These are phyloP conservation scores for Lepidotrigona ventralis DNA, from an alignment of 1,140 invertebrate genomes.

Conservation along the genomic window DNA sequence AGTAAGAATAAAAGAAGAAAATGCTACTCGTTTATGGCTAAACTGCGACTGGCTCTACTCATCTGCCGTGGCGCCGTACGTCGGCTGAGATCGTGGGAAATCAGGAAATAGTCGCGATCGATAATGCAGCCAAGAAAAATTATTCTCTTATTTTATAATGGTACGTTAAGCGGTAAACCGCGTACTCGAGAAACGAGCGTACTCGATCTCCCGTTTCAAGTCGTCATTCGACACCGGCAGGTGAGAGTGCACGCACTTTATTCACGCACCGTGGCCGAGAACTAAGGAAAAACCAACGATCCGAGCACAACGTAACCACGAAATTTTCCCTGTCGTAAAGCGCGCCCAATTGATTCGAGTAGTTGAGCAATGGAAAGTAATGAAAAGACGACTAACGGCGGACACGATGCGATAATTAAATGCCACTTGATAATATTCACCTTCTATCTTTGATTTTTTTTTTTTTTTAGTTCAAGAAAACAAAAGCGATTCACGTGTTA, in stretches of 20 bases:
- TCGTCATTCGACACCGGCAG: constrained; percentile 35
- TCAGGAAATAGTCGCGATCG: constrained; percentile 14
- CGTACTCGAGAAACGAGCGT: constrained; percentile 19
- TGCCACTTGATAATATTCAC: neutral
- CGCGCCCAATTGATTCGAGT: constrained; percentile 4
- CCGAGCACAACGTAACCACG: neutral
- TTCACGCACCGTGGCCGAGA: neutral
- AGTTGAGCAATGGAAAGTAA: neutral
- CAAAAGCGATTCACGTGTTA: neutral
- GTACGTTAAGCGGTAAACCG: constrained; percentile 49
- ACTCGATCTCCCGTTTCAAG: constrained; percentile 42
- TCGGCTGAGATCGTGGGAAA: constrained; percentile 26
- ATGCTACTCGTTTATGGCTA: no score
- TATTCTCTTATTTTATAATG: constrained; percentile 26
- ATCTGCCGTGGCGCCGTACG: neutral
- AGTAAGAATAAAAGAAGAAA: neutral
- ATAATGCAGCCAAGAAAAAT: constrained; percentile 14
- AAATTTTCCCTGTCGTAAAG: neutral
- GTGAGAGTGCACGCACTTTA: constrained; percentile 45
- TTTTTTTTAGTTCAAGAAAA: neutral
- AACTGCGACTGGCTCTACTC: neutral
- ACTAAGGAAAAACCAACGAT: constrained; percentile 22
- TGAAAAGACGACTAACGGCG: neutral
- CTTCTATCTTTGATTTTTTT: neutral
- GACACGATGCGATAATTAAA: constrained; percentile 18